phyloP scores from a whole-genome alignment of 2,113 vertebrate species.

The Scomber japonicus region DNA sequence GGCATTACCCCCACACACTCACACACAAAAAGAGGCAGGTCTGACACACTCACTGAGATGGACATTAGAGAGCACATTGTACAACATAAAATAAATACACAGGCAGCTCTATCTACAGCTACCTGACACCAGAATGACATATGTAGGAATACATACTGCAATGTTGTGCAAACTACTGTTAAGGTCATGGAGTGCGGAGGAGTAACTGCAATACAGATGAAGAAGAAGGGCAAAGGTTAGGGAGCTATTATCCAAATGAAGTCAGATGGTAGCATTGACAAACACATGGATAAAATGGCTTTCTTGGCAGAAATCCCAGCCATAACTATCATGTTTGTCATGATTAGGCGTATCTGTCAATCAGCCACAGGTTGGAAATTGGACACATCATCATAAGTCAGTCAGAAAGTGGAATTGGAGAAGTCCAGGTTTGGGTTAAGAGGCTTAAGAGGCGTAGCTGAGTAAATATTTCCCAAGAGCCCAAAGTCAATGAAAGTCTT shows the following conservation, averaged over 20 bases:
- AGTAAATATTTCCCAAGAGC: conserved; percentile 5
- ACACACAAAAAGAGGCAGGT: conserved; percentile 12
- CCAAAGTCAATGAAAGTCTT: neutral
- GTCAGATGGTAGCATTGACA: conserved; percentile 70
- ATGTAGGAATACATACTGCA: conserved; percentile 31
- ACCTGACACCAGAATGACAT: conserved; percentile 54
- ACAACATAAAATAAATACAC: conserved; percentile 26
- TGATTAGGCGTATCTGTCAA: conserved; percentile 60
- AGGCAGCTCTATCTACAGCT: conserved; percentile 30
- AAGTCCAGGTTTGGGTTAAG: conserved; percentile 19
- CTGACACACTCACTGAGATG: conserved; percentile 5
- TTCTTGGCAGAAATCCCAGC: conserved; percentile 67
- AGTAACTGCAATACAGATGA: conserved; percentile 4
- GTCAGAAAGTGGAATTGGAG: conserved; percentile 21
- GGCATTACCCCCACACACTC: conserved; percentile 10
- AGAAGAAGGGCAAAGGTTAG: conserved; percentile 56
- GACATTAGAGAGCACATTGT: conserved; percentile 49
- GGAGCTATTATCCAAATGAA: conserved; percentile 66
- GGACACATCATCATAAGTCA: conserved; percentile 29
- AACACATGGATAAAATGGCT: conserved; percentile 64
- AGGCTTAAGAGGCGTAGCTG: neutral
- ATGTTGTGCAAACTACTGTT: conserved; percentile 51
- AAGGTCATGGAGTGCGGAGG: conserved; percentile 33
- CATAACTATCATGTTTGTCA: conserved; percentile 61
- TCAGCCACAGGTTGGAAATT: conserved; percentile 43